Base-by-base conservation (phyloP, 37 sponge, comb jelly and placozoan genomes). In the Cliona cf. orientalis region DNA sequence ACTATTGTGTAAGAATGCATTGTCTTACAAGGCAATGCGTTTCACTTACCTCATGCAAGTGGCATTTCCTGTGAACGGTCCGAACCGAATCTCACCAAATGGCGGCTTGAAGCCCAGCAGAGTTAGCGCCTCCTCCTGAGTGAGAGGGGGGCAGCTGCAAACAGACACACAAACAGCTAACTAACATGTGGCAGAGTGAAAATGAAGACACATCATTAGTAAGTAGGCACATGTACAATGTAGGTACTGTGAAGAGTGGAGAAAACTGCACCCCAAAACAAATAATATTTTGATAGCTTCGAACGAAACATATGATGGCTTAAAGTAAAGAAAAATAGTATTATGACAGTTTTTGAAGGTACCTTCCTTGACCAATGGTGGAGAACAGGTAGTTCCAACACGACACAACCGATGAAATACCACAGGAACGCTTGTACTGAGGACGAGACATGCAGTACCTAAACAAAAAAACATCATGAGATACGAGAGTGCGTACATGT, bases 371-470 rank as follows among this genome's bases (percentile, higher is more conserved):
- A 21, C 95, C 95, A 17, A 94, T 58, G 22, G 85, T 83, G 17
- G 87, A 83, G 74, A 88, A 94, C 36, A 94, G 68, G 64, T 84
- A 94, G 59, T 94, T 94, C 95, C 95, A 94, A 34, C 93, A 91
- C 1, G 93, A 91, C 6, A 94, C 85, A 5, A 94, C 81, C 17
- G 95, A 94, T 3, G 95, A 82, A 31, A 91, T 78, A 4, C 95
- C 95, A 84, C 95, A 91, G 12, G 95, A 94, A 32, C 40, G 71
- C 41, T 84, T 84, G 69, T 94, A 94, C 66, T 94, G 95, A 21
- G 95, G 95, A 17, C 88, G 88, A 75, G 88, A 83, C 62, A 94
- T 94, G 60, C 92, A 91, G 71, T 69, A 91, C 95, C 95, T 94
- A 37, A n/a, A n/a, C n/a, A n/a, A n/a, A n/a, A n/a, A n/a, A n/a